phyloP scores from a whole-genome alignment of 2,888 invertebrate genomes.

The Allolobophora icterica region DNA sequence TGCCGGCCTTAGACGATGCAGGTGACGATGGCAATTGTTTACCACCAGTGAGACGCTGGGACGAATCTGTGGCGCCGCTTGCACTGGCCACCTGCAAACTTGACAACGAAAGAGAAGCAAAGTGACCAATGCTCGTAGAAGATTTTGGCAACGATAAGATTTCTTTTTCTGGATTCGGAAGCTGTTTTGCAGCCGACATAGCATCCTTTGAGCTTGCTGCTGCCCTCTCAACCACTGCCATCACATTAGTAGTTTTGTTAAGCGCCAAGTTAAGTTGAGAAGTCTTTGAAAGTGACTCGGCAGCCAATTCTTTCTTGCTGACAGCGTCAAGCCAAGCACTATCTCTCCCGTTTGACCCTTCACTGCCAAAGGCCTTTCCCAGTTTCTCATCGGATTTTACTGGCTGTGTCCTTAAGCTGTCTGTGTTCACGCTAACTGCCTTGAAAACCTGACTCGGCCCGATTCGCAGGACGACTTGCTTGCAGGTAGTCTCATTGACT shows the following conservation, averaged over 20 bases:
- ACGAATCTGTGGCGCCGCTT: background rate
- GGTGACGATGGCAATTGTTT: background rate
- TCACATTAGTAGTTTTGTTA: background rate
- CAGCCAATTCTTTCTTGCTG: background rate
- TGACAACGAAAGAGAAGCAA: conserved; percentile 39
- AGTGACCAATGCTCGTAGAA: conserved; percentile 34
- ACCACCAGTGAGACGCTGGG: background rate
- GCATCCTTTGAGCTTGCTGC: conserved; percentile 35
- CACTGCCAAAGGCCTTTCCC: background rate
- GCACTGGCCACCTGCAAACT: background rate
- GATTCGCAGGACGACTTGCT: conserved; percentile 1
- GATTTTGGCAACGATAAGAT: background rate
- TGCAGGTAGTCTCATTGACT: background rate
- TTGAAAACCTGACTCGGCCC: background rate
- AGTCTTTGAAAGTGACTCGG: background rate
- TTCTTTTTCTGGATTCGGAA: background rate
- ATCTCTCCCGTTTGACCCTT: too few relatives aligned
- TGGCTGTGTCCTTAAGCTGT: background rate
- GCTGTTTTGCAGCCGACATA: conserved; percentile 37
- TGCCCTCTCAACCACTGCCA: background rate
- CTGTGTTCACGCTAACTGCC: background rate
- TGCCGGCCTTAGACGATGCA: background rate
- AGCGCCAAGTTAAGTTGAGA: background rate
- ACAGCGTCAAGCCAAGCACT: too few relatives aligned
- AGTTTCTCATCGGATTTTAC: background rate